Base-by-base conservation (phyloP, 2,797 vertebrate genomes). In the Myotis findleyi region DNA sequence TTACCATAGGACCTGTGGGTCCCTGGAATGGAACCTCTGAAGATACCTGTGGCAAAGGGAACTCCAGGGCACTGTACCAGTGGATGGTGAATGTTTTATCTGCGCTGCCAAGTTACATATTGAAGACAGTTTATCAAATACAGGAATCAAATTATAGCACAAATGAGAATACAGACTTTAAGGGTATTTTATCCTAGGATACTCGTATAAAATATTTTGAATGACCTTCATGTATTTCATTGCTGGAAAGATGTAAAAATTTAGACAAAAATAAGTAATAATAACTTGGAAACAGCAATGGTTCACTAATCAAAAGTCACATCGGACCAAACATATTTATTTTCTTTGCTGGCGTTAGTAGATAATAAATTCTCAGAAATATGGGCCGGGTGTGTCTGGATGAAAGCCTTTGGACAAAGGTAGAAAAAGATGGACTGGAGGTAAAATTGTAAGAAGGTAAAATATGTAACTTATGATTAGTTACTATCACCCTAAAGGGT, bases 241-340 rank as follows among this genome's bases (percentile, higher is more conserved):
- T 87, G 75, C 23, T 66, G 73, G 49, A 89, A 92, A 91, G 59
- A 66, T 10, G 3, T 68, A 76, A 94, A 89, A 27, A 87, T 75
- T 80, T 47, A 69, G 14, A 66, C 25, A 41, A 80, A 92, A 79
- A 80, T 79, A 59, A 85, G 27, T 75, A 49, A 53, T 33, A 23
- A 30, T 68, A 38, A 23, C 47, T 33, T 14, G 10, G 9, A 91
- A 93, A 89, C 2, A 80, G 16, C 23, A 33, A 76, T 64, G 21
- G n/a, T 83, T 93, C 41, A 2, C 21, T 87, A 53, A 47, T 25
- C 33, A 82, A 76, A 87, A 89, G 27, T 77, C 41, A 86, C 23
- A 69, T 23, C 14, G 25, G 13, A 59, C 20, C 12, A 69, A 96
- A 91, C 20, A 3, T 11, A 57, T 92, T 79, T 57, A 64, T 80